Conservation (phyloP, 1,140 invertebrate genomes). For the Augochlora pura region DNA sequence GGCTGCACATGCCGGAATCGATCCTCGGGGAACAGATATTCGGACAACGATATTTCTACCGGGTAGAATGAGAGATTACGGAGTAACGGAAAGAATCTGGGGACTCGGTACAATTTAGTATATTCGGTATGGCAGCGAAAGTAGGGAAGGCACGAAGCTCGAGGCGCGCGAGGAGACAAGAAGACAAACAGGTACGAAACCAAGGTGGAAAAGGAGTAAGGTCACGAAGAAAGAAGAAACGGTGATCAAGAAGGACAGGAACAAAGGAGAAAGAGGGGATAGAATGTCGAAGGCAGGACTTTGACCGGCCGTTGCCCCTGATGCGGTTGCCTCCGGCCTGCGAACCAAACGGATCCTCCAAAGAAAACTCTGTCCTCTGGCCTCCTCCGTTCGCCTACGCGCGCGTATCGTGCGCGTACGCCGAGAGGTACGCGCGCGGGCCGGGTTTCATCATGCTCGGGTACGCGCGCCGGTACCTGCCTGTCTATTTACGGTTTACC, state of each 20-base stretch:
- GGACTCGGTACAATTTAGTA: too few relatives aligned
- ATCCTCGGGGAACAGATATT: too few relatives aligned
- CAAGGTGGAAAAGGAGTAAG: conserved; percentile 27
- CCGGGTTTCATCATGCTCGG: conserved; percentile 4
- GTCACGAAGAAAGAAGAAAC: conserved; percentile 25
- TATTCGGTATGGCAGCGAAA: background rate
- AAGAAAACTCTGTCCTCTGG: conserved; percentile 48
- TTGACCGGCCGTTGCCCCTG: conserved; percentile 78
- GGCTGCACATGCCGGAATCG: too few relatives aligned
- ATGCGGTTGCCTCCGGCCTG: conserved; percentile 26
- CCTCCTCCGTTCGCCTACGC: conserved; percentile 11
- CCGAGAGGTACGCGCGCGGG: background rate
- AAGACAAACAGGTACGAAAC: conserved; percentile 32
- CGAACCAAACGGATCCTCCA: conserved; percentile 37
- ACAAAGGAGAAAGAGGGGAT: conserved; percentile 42
- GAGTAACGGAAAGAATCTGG: background rate
- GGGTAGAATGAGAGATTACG: too few relatives aligned
- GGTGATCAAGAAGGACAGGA: conserved; percentile 36
- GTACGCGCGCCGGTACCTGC: background rate
- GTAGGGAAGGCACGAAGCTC: background rate
- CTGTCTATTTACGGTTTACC: conserved; percentile 3
- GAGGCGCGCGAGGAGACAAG: background rate
- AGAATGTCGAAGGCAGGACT: conserved; percentile 68
- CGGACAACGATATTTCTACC: too few relatives aligned
- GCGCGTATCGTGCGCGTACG: background rate